Conservation (phyloP, 2,797 vertebrate species). For the Eulemur coronatus region DNA sequence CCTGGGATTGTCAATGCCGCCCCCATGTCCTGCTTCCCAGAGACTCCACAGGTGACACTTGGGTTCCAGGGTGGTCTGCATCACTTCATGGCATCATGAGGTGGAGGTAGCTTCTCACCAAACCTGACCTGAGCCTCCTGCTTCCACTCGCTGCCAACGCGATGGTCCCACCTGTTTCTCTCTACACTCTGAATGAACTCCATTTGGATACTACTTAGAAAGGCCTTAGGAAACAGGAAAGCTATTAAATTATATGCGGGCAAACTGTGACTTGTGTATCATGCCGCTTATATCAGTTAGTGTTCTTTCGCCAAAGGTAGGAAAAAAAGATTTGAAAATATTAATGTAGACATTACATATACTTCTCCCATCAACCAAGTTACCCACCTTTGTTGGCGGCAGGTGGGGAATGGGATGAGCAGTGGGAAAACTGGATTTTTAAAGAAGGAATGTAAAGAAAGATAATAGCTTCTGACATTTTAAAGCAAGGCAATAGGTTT, state of each 20-base stretch:
- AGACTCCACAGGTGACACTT: background rate
- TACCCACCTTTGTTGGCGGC: background rate
- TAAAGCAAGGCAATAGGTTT: background rate
- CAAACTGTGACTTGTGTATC: background rate
- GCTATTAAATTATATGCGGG: background rate
- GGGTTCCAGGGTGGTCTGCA: background rate
- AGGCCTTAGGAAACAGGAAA: background rate
- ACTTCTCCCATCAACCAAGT: background rate
- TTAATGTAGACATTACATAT: background rate
- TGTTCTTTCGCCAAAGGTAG: background rate
- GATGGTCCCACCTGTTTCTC: background rate
- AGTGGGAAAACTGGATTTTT: background rate
- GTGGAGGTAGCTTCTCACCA: background rate
- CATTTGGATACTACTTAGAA: slow-evolving; percentile 2
- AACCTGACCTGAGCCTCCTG: background rate
- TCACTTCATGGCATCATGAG: background rate
- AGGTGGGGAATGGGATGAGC: background rate
- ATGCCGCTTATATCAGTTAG: background rate
- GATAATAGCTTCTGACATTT: background rate
- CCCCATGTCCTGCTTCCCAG: background rate
- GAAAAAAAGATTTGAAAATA: slow-evolving; percentile 23
- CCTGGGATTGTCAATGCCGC: background rate
- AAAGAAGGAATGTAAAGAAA: background rate
- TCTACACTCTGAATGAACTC: background rate
- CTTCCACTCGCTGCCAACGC: background rate